Evolutionary conservation across 1,140 invertebrate genomes (phyloP).

Genomic region (Pseudomyrmex flavicornis): DNA sequence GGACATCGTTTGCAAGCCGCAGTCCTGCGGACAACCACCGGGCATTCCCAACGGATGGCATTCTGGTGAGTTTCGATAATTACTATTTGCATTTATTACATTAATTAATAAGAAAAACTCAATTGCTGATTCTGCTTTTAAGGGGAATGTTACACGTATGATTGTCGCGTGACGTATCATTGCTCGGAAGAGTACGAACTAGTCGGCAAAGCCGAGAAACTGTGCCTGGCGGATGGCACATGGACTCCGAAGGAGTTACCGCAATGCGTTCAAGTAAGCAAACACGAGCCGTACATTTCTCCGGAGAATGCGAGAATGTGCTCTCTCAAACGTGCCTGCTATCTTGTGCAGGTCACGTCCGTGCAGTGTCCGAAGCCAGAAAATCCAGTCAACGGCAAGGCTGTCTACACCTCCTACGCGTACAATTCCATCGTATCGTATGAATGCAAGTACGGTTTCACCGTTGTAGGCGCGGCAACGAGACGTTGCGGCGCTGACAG

Average conservation of each 20-base stretch:
- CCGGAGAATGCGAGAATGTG: not conserved
- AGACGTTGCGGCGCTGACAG: slow-evolving; percentile 95
- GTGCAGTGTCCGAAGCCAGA: slow-evolving; percentile 95
- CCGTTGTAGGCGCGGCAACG: slow-evolving; percentile 94
- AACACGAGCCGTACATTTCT: not conserved
- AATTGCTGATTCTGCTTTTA: slow-evolving; percentile 59
- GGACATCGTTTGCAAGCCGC: slow-evolving; percentile 97
- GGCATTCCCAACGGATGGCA: slow-evolving; percentile 96
- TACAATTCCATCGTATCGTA: slow-evolving; percentile 97
- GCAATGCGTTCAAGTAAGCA: slow-evolving; percentile 91
- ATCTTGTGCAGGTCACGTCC: slow-evolving; percentile 88
- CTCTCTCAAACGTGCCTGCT: slow-evolving; percentile 6
- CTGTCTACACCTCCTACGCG: slow-evolving; percentile 95
- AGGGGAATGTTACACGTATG: slow-evolving; percentile 96
- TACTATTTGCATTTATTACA: not conserved
- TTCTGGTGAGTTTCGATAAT: slow-evolving; percentile 83
- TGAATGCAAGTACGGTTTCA: slow-evolving; percentile 96
- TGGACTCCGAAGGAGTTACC: slow-evolving; percentile 96
- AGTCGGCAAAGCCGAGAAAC: slow-evolving; percentile 92
- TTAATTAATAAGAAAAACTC: not conserved
- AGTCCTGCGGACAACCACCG: slow-evolving; percentile 93
- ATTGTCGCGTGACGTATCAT: slow-evolving; percentile 95
- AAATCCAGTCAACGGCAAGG: slow-evolving; percentile 95
- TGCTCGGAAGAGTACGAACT: slow-evolving; percentile 97
- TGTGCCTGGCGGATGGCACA: slow-evolving; percentile 94